Conservation (phyloP, 2,888 invertebrate species). For the Fragum fragum region DNA sequence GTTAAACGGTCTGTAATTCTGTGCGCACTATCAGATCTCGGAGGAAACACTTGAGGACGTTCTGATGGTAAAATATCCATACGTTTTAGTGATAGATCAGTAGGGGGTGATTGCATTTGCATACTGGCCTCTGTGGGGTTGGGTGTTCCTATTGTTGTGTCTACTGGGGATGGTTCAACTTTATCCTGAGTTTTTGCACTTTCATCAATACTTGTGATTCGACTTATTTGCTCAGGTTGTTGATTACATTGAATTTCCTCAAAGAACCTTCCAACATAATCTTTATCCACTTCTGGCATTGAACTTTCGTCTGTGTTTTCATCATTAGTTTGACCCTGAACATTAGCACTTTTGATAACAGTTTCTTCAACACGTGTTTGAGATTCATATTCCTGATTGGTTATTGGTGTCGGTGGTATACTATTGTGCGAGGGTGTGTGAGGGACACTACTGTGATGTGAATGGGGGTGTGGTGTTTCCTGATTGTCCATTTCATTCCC, state of each 20-base stretch:
- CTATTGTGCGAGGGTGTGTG: slow-evolving; percentile 66
- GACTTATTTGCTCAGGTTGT: slow-evolving; percentile 61
- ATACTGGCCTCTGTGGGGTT: slow-evolving; percentile 67
- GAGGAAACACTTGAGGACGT: slow-evolving; percentile 71
- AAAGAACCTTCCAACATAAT: slow-evolving; percentile 83
- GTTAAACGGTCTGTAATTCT: slow-evolving; percentile 70
- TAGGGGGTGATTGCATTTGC: slow-evolving; percentile 72
- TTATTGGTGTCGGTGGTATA: slow-evolving; percentile 59
- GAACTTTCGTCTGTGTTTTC: slow-evolving; percentile 69
- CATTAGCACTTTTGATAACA: slow-evolving; percentile 47
- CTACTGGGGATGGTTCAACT: slow-evolving; percentile 43
- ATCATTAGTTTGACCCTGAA: slow-evolving; percentile 63
- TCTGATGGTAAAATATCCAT: slow-evolving; percentile 78
- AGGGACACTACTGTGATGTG: slow-evolving; percentile 64
- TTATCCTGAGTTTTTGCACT: slow-evolving; percentile 61
- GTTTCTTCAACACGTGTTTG: slow-evolving; percentile 37
- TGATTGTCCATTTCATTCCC: slow-evolving; percentile 56
- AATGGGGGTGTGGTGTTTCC: slow-evolving; percentile 53
- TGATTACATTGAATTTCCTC: slow-evolving; percentile 75
- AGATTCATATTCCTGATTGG: slow-evolving; percentile 66
- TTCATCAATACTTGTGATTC: slow-evolving; percentile 62
- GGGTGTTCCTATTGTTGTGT: slow-evolving; percentile 60
- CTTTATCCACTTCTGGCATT: slow-evolving; percentile 81
- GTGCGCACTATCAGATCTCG: slow-evolving; percentile 57
- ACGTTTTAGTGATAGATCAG: slow-evolving; percentile 77